Base-by-base conservation (phyloP, 2,113 vertebrate species). In the Ramphastos sulfuratus region DNA sequence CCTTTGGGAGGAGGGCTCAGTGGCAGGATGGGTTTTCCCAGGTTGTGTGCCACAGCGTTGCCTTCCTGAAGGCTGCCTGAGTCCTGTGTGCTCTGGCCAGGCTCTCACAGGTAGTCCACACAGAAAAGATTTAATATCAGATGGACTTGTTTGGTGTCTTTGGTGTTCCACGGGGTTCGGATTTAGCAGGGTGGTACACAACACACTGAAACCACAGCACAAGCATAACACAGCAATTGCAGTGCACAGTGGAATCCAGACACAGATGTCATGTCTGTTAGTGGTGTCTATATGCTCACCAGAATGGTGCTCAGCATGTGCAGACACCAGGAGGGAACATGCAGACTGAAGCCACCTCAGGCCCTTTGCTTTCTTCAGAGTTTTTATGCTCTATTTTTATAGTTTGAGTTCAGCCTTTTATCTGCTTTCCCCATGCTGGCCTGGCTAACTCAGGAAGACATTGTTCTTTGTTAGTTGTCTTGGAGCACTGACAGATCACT, bases 71-170 rank as follows among this genome's bases (percentile, higher is more conserved):
- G n/a, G 9, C 69, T 79, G 31, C 23, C 67, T 1, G 0, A 84
- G 44, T 15, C 67, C 46, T 11, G 0, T 0, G 1, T n/a, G 39
- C 60, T 71, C 66, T 77, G 73, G 15, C 69, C 69, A 28, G 54
- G 44, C 61, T 93, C 63, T 20, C 35, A 15, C 8, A 39, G 69
- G 23, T 58, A 18, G 4, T 70, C 28, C 67, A 28, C 10, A 6
- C 0, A 0, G 60, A 37, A 42, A 35, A 21, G 35, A 21, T 44
- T 73, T 46, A 6, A 28, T 28, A 28, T 16, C 10, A 14, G 4
- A 2, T 46, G 13, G 71, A 8, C 6, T 71, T 37, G 20, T 52
- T 50, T 64, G 83, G 18, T 46, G 8, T 73, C 3, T 58, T 75
- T 50, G 37, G 31, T 63, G 54, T 55, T 59, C 15, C 15, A 8